Conservation (phyloP, 2,113 vertebrate species). For the Scalopus aquaticus region DNA sequence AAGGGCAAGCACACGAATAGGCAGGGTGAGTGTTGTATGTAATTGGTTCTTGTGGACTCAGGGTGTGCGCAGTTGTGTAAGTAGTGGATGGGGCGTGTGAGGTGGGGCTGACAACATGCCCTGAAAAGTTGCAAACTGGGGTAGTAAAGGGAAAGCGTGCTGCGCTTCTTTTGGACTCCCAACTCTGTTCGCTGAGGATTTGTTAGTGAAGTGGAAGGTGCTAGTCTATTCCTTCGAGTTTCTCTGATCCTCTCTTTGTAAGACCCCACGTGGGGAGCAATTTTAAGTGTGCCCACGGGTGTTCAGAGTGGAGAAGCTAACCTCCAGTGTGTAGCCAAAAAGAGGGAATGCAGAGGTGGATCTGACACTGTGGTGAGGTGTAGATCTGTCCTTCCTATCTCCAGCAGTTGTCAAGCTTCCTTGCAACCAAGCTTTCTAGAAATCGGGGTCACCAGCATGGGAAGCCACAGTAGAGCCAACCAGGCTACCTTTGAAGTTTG, state of each 20-base stretch:
- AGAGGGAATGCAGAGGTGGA: not conserved
- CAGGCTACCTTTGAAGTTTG: not conserved
- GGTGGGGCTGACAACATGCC: not conserved
- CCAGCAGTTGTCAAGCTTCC: not conserved
- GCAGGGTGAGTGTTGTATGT: not conserved
- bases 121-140: not conserved
- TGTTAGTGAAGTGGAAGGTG: not conserved
- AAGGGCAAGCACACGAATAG: not conserved
- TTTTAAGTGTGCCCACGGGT: no score
- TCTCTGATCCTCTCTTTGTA: no score
- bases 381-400: not conserved
- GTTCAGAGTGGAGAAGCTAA: not conserved
- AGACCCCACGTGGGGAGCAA: not conserved
- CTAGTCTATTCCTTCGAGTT: not conserved
- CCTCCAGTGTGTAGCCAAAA: not conserved
- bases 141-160: not conserved
- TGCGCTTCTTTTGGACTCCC: not conserved
- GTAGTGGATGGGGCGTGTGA: not conserved
- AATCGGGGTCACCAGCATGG: no score
- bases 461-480: not conserved
- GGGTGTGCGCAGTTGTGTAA: no score
- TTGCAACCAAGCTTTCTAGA: not conserved
- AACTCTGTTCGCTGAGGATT: not conserved
- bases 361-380: not conserved
- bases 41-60: not conserved